Percentiles rank a stretch among this genome's conserved stretches.
Evolutionary conservation across 2,113 vertebrate species (phyloP).

Genomic region (Hemibagrus wyckioides): DNA sequence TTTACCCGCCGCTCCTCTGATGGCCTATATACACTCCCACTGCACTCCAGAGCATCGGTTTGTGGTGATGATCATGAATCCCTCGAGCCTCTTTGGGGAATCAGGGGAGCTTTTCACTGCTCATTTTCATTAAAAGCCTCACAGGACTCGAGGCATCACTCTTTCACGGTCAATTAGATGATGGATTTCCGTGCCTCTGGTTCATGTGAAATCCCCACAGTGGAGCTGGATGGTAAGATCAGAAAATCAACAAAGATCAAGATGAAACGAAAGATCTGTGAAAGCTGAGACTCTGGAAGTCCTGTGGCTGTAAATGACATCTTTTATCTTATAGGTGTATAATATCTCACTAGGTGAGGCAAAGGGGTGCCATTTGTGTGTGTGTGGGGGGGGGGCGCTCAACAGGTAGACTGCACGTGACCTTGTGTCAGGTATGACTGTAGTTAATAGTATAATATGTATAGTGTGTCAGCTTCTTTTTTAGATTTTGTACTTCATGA

Average conservation of each 20-base stretch:
- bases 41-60: constrained; percentile 34
- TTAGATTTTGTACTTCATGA: neutral
- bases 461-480: neutral
- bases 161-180: constrained; percentile 4
- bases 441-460: neutral
- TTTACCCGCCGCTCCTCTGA: constrained; percentile 56
- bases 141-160: neutral
- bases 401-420: neutral
- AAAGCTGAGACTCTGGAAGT: neutral
- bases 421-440: neutral
- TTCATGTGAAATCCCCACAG: neutral
- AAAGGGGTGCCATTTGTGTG: neutral
- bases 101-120: constrained; percentile 7
- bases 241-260: neutral
- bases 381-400: too few species aligned
- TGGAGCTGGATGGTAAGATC: neutral
- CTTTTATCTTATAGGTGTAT: too few species aligned
- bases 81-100: constrained; percentile 7
- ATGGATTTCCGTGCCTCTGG: neutral
- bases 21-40: constrained; percentile 59
- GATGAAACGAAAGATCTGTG: neutral
- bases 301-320: neutral
- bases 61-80: constrained; percentile 28
- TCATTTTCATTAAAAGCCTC: constrained; percentile 38
- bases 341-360: too few species aligned